These are phyloP conservation scores for Mormyrus hasselquistii DNA, from an alignment of 2,797 vertebrate species.

Conservation along the genomic window DNA sequence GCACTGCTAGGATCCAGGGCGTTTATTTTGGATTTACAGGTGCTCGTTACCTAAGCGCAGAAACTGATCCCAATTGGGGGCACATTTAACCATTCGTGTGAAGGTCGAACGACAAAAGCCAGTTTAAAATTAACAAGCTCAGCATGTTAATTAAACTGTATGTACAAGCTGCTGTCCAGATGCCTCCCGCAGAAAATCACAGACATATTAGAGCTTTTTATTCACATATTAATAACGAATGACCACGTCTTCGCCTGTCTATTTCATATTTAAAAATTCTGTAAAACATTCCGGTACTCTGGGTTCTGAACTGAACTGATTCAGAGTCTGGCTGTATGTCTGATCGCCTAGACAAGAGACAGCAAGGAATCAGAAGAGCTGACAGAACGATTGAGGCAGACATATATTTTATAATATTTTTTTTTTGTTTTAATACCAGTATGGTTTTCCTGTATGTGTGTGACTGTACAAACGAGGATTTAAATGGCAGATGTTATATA, in stretches of 20 bases:
- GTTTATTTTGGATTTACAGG: background rate
- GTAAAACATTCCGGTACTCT: background rate
- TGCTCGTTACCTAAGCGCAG: background rate
- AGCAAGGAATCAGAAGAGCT: background rate
- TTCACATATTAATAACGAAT: background rate
- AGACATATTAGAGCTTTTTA: background rate
- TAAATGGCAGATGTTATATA: background rate
- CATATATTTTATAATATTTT: background rate
- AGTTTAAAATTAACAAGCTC: background rate
- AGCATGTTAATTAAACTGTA: background rate
- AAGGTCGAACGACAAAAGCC: background rate
- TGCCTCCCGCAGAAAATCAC: background rate
- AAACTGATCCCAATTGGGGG: background rate
- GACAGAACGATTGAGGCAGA: background rate
- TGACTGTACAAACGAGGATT: background rate
- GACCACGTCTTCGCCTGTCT: background rate
- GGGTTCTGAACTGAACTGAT: background rate
- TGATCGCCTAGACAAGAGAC: background rate
- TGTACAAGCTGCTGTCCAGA: too few relatives aligned
- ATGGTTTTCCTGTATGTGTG: background rate
- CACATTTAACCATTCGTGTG: background rate
- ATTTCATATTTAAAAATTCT: background rate
- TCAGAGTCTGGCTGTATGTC: background rate
- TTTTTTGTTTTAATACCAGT: too few relatives aligned
- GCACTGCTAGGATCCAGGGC: background rate